Base-by-base conservation (phyloP, 2,797 vertebrate genomes). In the Pangasius macronema region DNA sequence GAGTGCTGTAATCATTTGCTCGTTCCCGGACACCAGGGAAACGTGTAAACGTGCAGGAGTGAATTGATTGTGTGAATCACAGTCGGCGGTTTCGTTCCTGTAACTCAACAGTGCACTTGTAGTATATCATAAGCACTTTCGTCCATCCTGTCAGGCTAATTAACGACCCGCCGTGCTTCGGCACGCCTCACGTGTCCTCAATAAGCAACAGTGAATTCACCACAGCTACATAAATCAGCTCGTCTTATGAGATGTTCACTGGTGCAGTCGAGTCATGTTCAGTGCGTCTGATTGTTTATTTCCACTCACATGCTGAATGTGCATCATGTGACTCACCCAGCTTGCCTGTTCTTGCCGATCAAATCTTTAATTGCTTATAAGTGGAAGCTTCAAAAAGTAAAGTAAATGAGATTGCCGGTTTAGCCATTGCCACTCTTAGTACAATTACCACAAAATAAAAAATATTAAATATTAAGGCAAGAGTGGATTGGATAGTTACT, bases 331-430 rank as follows among this genome's bases (percentile, higher is more conserved):
- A 39, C 30, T 72, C n/a, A 39, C 59, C 30, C 24, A 20, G 36
- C 83, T 59, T 46, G 67, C 36, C 68, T n/a, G 83, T 73, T 27
- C 67, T 73, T 84, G 83, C 51, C 27, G 51, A 72, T n/a, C 24
- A 22, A 27, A 33, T 1, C n/a, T 67, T 83, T 53, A 33, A 57
- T 14, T 27, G 30, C 36, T 63, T 14, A 30, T 42, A 42, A 49
- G 39, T 20, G 18, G n/a, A 61, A 46, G 22, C 6, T 61, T 61
- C 10, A 24, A 80, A 59, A 22, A 14, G 53, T 3, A 10, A 59
- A 4, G 0, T 22, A 5, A 79, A 9, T 14, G 6, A 59, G 53
- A 57, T 22, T 9, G 46, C 24, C 18, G 27, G 75, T 30, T 55
- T 77, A 77, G n/a, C 22, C 49, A 4, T 30, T 30, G 7, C n/a